phyloP scores from a whole-genome alignment of 2,113 vertebrate species.

The Ochotona princeps region DNA sequence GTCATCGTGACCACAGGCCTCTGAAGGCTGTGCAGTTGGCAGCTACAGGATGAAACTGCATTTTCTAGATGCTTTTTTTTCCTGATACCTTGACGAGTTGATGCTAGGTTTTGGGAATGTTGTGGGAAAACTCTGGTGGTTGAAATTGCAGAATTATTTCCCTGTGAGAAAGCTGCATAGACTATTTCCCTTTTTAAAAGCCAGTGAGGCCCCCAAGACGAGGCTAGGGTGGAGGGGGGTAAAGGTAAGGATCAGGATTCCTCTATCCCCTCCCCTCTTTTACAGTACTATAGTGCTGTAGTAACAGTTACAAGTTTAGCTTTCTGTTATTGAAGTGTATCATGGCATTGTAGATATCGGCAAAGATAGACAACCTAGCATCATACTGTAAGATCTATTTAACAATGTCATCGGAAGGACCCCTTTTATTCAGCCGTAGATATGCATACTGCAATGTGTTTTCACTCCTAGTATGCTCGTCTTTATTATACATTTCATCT shows the following conservation, averaged over 20 bases:
- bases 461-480: no score
- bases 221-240: not conserved
- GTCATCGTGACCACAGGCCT: slow-evolving; percentile 76
- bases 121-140: slow-evolving; percentile 51
- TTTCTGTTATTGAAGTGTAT: no score
- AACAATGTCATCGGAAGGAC: no score
- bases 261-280: no score
- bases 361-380: no score
- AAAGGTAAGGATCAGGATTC: not conserved
- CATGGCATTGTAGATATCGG: no score
- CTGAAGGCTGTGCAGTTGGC: slow-evolving; percentile 41
- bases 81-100: slow-evolving; percentile 63
- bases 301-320: no score
- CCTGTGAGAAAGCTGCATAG: slow-evolving; percentile 41
- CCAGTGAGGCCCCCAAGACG: not conserved
- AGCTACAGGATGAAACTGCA: slow-evolving; percentile 67
- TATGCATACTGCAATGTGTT: no score
- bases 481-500: no score
- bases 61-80: slow-evolving; percentile 64
- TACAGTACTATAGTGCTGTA: no score
- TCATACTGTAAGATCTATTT: no score
- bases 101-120: slow-evolving; percentile 57
- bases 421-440: no score
- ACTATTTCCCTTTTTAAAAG: slow-evolving; percentile 59
- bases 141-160: slow-evolving; percentile 59